phyloP scores from a whole-genome alignment of 2,113 vertebrate species.

The Hystrix cristata region DNA sequence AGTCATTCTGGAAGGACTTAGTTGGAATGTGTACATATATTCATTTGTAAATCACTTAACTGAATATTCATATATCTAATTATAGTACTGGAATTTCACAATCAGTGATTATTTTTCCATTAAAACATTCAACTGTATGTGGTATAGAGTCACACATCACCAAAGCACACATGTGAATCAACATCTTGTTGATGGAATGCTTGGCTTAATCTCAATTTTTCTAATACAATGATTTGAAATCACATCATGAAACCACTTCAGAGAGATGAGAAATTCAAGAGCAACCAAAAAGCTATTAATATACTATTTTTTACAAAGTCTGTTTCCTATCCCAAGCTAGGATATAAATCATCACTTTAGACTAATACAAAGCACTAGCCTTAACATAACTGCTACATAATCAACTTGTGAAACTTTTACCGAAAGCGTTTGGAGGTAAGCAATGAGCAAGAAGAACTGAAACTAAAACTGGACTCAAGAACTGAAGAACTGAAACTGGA shows the following conservation, averaged over 20 bases:
- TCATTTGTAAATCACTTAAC: not conserved
- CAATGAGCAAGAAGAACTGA: not conserved
- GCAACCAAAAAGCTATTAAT: not conserved
- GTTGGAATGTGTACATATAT: not conserved
- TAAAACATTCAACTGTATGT: not conserved
- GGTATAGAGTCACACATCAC: not conserved
- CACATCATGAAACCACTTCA: not conserved
- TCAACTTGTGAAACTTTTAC: not conserved
- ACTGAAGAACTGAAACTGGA: not conserved
- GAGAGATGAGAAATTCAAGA: not conserved
- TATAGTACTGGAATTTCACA: not conserved
- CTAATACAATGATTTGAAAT: not conserved
- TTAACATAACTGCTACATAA: not conserved
- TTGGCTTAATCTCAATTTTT: slow-evolving; percentile 48
- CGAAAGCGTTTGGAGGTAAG: not conserved
- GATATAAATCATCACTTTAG: not conserved
- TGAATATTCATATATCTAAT: not conserved
- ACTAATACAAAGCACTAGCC: not conserved
- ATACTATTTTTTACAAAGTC: slow-evolving; percentile 20
- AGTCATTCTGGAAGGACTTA: not conserved
- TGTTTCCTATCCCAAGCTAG: not conserved
- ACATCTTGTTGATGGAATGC: not conserved
- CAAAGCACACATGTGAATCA: not conserved
- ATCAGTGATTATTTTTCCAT: not conserved
- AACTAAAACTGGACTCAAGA: not conserved